Evolutionary conservation across 2,888 invertebrate species (phyloP), one percentile per base, ranked within the genome.

Genomic region (Campoplex nolae): DNA sequence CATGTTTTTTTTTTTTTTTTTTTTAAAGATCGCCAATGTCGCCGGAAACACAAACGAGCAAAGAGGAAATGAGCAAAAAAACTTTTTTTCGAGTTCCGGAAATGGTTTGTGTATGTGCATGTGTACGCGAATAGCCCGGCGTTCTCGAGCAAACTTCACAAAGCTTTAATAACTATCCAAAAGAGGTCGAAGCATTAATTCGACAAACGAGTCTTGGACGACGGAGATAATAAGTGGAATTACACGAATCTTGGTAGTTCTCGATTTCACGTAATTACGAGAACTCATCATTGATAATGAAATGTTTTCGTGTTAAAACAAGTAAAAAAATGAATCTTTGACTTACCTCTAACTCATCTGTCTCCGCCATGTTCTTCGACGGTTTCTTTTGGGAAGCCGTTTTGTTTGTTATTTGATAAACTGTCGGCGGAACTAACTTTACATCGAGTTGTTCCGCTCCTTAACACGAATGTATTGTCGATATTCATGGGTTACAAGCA

Each of bases 271-370:
- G 42, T 35, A 45, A 79, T 56, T 56, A 56, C 70, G 32, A 1
- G 1, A 16, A 32, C 16, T 16, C 32, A 7, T 16, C 32, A 16
- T 16, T 6, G 7, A 32, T 0, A 32, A 32, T 32, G 6, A n/a
- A 38, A 28, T 18, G 32, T 51, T 51, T 32, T n/a, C 23, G n/a
- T 23, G 18, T 51, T 2, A 8, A 45, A 18, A 3, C 9, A 23
- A 7, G 6, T 16, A 62, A 45, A 67, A 42, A 42, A 42, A 38
- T 38, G 45, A 78, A 74, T 32, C 56, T 75, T 51, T 28, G 68
- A 93, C 94, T 92, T 90, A 94, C 94, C 94, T 94, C 94, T 88
- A 94, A 90, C 88, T 94, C 94, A 85, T 94, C 94, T 85, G 92
- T 89, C 89, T 94, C 94, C 92, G 94, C 93, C 94, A 94, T 94